Conservation (phyloP, 2,888 invertebrate genomes). For the Cryptophagus acutangulus region DNA sequence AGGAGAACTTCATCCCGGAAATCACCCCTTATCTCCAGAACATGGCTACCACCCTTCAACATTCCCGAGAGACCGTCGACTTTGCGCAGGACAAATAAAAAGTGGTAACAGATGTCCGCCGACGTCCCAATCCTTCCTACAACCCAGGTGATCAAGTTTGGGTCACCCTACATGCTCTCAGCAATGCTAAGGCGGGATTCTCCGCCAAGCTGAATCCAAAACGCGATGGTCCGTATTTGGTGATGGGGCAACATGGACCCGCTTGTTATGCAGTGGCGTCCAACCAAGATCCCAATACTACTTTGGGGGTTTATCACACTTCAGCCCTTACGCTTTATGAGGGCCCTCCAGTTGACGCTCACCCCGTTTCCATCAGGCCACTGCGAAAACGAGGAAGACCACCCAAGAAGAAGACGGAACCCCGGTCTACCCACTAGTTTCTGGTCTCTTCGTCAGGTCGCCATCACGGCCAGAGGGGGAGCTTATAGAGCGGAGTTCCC, state of each 20-base stretch:
- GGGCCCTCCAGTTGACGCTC: neutral
- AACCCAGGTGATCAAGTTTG: constrained; percentile 27
- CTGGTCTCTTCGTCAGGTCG: constrained; percentile 9
- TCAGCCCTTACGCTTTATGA: constrained; percentile 9
- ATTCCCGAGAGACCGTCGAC: constrained; percentile 21
- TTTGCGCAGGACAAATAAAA: constrained; percentile 24
- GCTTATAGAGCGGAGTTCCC: constrained; percentile 13
- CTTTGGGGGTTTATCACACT: constrained; percentile 18
- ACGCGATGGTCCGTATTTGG: constrained; percentile 35
- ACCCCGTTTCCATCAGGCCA: neutral
- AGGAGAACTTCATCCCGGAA: constrained; percentile 20
- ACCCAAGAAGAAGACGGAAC: no score
- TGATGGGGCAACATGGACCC: constrained; percentile 16
- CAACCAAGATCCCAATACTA: constrained; percentile 5
- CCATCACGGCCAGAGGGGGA: constrained; percentile 19
- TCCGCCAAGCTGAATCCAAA: constrained; percentile 33
- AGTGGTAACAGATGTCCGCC: constrained; percentile 18
- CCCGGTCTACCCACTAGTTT: neutral
- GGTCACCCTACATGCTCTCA: constrained; percentile 27
- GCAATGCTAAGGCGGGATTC: constrained; percentile 21
- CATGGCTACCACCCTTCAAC: constrained; percentile 13
- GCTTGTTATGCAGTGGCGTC: constrained; percentile 16
- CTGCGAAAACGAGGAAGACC: no score
- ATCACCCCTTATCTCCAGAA: constrained; percentile 9
- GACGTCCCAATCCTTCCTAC: constrained; percentile 21